Evolutionary conservation across 2,797 vertebrate genomes (phyloP).

Genomic region (Chaenodraco wilsoni): DNA sequence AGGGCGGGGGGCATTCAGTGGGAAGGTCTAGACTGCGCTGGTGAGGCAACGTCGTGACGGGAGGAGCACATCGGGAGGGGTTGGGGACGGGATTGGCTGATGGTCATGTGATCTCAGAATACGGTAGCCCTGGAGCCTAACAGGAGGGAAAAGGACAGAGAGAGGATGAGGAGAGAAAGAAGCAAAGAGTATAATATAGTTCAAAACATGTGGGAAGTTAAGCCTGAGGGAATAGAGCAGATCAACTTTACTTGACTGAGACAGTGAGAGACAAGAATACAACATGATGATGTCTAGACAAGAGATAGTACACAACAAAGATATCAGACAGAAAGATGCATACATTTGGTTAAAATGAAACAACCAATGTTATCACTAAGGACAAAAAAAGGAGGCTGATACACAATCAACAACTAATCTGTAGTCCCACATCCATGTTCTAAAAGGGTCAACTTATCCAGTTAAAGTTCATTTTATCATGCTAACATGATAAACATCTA

Average conservation of each 20-base stretch:
- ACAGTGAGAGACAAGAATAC: constrained; percentile 17
- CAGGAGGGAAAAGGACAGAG: constrained; percentile 5
- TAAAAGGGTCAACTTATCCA: not conserved
- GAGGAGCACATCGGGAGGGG: constrained; percentile 90
- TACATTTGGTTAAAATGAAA: constrained; percentile 7
- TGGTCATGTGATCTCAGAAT: constrained; percentile 94
- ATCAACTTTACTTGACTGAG: constrained; percentile 12
- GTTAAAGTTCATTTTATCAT: not conserved
- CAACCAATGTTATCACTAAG: constrained; percentile 2
- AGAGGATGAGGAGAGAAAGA: constrained; percentile 18
- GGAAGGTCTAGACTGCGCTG: constrained; percentile 87
- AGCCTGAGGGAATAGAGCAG: constrained; percentile 1
- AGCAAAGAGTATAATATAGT: not conserved
- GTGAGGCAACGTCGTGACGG: constrained; percentile 88
- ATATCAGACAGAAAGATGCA: constrained; percentile 14
- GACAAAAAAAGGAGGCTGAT: not conserved
- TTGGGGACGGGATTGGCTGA: constrained; percentile 86
- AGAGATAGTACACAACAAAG: constrained; percentile 3
- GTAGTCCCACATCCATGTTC: not conserved
- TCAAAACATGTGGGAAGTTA: not conserved
- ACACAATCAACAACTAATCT: not conserved
- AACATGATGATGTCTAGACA: constrained; percentile 21
- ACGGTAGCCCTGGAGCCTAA: constrained; percentile 88
- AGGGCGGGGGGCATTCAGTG: constrained; percentile 66
- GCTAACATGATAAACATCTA: not conserved